Evolutionary conservation across 2,888 invertebrate genomes (phyloP), one percentile per base, ranked within the genome.

Genomic region (Gasteruption jaculator): DNA sequence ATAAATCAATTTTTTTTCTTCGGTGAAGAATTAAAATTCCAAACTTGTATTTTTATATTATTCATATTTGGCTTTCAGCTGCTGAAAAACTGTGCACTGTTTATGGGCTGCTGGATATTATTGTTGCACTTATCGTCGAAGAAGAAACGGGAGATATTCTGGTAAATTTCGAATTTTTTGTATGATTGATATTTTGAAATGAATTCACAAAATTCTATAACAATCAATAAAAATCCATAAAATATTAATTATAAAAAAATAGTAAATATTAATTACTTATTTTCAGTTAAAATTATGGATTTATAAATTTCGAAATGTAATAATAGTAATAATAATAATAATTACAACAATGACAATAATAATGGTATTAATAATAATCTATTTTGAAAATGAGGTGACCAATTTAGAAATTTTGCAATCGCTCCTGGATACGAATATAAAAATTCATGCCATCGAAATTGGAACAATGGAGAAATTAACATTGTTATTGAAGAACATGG

Each of bases 31-130:
- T 12, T 20, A 19, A 24, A 44, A 25, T 25, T 25, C 18, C 14
- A 25, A 27, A 38, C 8, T 35, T 29, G 22, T 32, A n/a, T n/a
- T n/a, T n/a, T n/a, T n/a, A n/a, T n/a, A n/a, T n/a, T n/a, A n/a
- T n/a, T n/a, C n/a, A 14, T 27, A 16, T 31, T 24, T n/a, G n/a
- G n/a, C 10, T 27, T 34, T 48, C 37, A 73, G 74, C 63, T 47
- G 71, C 70, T 16, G 73, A 73, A 50, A 54, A 54, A 8, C 56
- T 74, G 39, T 64, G 70, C 14, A 56, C 58, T n/a, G n/a, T n/a
- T 2, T 53, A 51, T 26, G 71, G 68, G 19, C 73, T 70, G 45
- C 50, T 74, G 5, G 58, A 62, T 33, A 48, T 59, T 2, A 49
- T 74, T 3, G 47, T 71, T 11, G 53, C 61, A 19, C 58, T 55